Conservation (phyloP, 1,140 invertebrate genomes). For the Portunus trituberculatus region DNA sequence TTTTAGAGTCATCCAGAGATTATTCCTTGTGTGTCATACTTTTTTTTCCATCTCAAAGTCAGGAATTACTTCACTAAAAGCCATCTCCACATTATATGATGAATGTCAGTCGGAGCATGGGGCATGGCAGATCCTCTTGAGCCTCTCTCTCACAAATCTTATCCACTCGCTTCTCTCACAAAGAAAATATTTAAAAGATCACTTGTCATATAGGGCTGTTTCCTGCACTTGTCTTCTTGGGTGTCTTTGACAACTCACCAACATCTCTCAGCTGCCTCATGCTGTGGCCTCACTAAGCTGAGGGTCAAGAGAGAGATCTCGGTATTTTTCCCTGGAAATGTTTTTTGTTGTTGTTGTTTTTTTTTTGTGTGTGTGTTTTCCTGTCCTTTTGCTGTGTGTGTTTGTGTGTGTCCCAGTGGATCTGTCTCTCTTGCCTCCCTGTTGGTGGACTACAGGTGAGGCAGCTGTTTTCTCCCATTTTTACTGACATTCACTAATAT, state of each 20-base stretch:
- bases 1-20: background rate
- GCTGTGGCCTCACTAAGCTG: conserved; percentile 32
- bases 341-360: background rate
- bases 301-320: conserved; percentile 38
- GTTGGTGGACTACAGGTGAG: conserved; percentile 60
- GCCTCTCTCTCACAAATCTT: conserved; percentile 67
- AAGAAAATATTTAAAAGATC: conserved; percentile 43
- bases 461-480: conserved; percentile 59
- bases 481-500: conserved; percentile 77
- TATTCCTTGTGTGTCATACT: background rate
- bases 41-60: background rate
- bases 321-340: conserved; percentile 26
- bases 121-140: background rate
- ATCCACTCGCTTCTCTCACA: conserved; percentile 49
- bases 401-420: conserved; percentile 42
- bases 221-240: conserved; percentile 76
- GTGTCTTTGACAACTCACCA: conserved; percentile 69
- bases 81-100: background rate
- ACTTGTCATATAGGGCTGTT: conserved; percentile 67
- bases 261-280: conserved; percentile 63
- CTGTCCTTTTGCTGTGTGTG: background rate
- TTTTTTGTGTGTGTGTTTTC: background rate
- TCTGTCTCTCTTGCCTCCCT: conserved; percentile 47
- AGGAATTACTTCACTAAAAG: too few relatives aligned
- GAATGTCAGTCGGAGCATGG: background rate